Evolutionary conservation across 1,140 invertebrate species (phyloP), one percentile per base, ranked within the genome.

Genomic region (Atopsyche davidsoni): DNA sequence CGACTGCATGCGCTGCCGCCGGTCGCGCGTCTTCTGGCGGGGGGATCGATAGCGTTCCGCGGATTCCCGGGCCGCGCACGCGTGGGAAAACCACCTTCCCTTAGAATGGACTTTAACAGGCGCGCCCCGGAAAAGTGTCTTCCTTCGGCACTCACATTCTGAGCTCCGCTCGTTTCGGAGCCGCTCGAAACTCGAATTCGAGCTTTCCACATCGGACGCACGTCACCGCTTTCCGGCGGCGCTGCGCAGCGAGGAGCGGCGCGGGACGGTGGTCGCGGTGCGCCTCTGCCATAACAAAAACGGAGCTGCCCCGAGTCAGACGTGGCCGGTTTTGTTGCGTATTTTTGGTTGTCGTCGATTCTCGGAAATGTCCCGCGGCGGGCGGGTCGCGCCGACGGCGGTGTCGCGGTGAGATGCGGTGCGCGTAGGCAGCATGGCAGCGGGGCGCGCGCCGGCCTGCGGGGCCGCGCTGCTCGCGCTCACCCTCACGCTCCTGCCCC

Each of bases 381-480:
- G 32, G 42, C 38, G 39, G 44, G 40, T 16, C 41, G 28, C 32
- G 45, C 48, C 34, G 49, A 35, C 16, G 46, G 7, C 21, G 35
- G n/a, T 38, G 16, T 6, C 23, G 35, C 52, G 55, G 55, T 57
- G 55, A 57, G 55, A 47, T 52, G 55, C 44, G 48, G 39, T 31
- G 31, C 45, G 44, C 41, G 42, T 40, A 39, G 35, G 43, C 43
- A 42, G 31, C 21, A 52, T 52, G 50, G 63, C 64, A 45, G 67
- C 69, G 61, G 72, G 70, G 69, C 66, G 60, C 63, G 69, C 51
- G 63, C 66, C 40, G 48, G 67, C 69, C 63, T 73, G 72, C 68
- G 69, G 66, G 61, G 64, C 70, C 54, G 64, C 66, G 51, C 64
- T 75, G 59, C 68, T 75, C 56, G 67, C 67, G 61, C 69, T 69